phyloP scores from a whole-genome alignment of 2,888 invertebrate species.

The Metalampra italica region DNA sequence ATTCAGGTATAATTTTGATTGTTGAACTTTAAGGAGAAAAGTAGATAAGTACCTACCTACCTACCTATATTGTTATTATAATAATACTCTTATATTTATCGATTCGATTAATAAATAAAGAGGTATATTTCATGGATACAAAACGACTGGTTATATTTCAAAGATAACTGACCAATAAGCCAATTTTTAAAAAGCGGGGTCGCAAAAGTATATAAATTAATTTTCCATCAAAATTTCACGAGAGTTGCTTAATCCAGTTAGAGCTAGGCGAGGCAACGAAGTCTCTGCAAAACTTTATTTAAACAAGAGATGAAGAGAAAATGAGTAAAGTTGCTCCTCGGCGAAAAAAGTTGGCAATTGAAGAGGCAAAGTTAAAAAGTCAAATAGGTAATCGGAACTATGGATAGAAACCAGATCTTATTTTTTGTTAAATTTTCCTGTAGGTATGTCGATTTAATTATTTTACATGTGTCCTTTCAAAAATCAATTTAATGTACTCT shows the following conservation, averaged over 20 bases:
- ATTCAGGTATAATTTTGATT: conserved; percentile 82
- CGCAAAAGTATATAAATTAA: conserved; percentile 36
- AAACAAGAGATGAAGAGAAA: conserved; percentile 63
- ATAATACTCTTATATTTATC: no score
- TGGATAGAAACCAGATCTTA: conserved; percentile 23
- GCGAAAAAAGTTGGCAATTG: conserved; percentile 53
- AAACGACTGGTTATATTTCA: no score
- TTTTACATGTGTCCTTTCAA: background rate
- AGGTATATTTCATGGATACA: no score
- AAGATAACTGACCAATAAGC: no score
- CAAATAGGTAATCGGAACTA: conserved; percentile 57
- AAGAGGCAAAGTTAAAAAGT: conserved; percentile 52
- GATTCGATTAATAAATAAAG: no score
- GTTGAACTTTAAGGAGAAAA: background rate
- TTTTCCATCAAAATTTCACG: conserved; percentile 53
- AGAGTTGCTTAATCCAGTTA: conserved; percentile 60
- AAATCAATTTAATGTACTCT: no score
- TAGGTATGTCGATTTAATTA: background rate
- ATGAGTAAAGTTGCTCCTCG: conserved; percentile 65
- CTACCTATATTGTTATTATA: no score
- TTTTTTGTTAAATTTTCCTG: background rate
- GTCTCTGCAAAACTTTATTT: conserved; percentile 56
- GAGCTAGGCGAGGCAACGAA: conserved; percentile 46
- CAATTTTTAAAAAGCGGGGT: conserved; percentile 5
- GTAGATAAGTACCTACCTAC: no score